These are phyloP conservation scores for Leptinotarsa undecemlineata DNA, from an alignment of 1,140 invertebrate genomes.

Conservation along the genomic window DNA sequence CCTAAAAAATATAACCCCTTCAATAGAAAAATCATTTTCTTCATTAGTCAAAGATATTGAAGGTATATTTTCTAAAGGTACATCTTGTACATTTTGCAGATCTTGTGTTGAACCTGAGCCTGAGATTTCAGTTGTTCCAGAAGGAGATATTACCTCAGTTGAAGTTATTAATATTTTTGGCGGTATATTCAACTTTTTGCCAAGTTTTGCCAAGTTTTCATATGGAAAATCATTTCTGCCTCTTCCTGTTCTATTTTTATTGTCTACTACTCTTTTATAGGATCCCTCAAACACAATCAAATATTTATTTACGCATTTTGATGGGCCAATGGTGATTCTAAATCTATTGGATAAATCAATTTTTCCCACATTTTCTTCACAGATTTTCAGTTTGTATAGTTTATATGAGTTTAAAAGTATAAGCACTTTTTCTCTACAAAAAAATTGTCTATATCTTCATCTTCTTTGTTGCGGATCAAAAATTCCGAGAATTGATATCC, in stretches of 20 bases:
- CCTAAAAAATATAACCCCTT: too few relatives aligned
- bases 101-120: not conserved
- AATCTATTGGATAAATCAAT: not conserved
- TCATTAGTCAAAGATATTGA: not conserved
- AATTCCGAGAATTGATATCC: not conserved
- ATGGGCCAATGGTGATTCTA: not conserved
- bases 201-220: not conserved
- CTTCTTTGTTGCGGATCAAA: not conserved
- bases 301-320: constrained; percentile 19
- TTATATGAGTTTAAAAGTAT: constrained; percentile 6
- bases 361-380: constrained; percentile 14
- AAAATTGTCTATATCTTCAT: not conserved
- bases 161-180: not conserved
- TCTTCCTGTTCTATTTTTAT: not conserved
- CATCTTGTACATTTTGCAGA: not conserved
- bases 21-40: not conserved
- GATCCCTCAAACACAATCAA: not conserved
- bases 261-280: constrained; percentile 12
- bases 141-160: not conserved
- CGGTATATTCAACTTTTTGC: not conserved
- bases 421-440: not conserved
- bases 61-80: not conserved
- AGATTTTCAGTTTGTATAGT: constrained; percentile 6
- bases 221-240: constrained; percentile 9
- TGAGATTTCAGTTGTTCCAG: not conserved